These are phyloP conservation scores for Rhinolophus sinicus DNA, from an alignment of 2,113 vertebrate species.

Conservation along the genomic window DNA sequence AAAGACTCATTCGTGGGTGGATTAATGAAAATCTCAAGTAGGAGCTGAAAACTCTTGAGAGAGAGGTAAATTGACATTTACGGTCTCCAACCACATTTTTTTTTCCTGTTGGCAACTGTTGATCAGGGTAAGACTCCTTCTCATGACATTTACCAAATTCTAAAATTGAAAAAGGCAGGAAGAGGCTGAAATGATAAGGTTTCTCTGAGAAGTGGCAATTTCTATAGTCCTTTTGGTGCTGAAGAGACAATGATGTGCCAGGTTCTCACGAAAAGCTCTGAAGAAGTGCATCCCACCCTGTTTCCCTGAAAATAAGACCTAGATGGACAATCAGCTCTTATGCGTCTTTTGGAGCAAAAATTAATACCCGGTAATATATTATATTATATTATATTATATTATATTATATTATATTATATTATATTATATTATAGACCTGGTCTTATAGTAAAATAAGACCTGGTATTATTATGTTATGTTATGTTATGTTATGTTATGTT, in stretches of 20 bases:
- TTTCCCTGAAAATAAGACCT: too few relatives aligned
- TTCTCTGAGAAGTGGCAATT: slow-evolving; percentile 15
- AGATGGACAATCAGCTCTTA: too few relatives aligned
- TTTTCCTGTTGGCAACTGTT: neutral
- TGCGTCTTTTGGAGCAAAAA: too few relatives aligned
- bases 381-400: too few relatives aligned
- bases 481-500: too few relatives aligned
- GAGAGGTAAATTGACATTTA: neutral
- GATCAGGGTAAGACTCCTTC: neutral
- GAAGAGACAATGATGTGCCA: neutral
- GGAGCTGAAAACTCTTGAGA: neutral
- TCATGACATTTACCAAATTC: neutral
- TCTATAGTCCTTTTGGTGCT: neutral
- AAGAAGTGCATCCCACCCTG: neutral
- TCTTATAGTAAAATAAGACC: too few relatives aligned
- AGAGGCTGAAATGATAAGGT: neutral
- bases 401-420: too few relatives aligned
- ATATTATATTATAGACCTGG: too few relatives aligned
- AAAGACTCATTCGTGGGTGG: neutral
- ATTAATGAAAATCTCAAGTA: neutral
- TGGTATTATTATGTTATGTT: too few relatives aligned
- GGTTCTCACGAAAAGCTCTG: neutral
- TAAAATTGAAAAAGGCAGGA: slow-evolving; percentile 32
- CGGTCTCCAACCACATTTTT: neutral
- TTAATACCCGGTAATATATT: too few relatives aligned